Evolutionary conservation across 2,888 invertebrate genomes (phyloP), one percentile per base, ranked within the genome.

Genomic region (Melinaea marsaeus): DNA sequence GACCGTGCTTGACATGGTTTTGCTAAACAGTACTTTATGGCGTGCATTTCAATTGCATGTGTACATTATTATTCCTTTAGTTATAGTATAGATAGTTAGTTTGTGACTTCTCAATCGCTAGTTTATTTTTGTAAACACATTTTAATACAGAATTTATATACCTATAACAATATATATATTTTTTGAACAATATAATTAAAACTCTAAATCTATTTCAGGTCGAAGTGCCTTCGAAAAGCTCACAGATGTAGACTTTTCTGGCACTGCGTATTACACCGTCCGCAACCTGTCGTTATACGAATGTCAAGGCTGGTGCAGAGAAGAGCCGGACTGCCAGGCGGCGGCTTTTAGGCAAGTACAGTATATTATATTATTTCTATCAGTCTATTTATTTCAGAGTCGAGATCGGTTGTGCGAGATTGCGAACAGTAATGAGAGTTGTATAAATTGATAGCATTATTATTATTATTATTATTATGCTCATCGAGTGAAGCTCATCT

Each of bases 301-400:
- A 86, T 98, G 98, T 84, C 97, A 98, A 82, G 97, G 97, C 45
- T 98, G 97, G 97, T 98, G 98, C 83, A 92, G 97, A 58, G 97
- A 98, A 80, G 97, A 98, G 76, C 94, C 95, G 0, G 97, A 97
- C 79, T 98, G 98, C 79, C 96, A 96, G 78, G 97, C 98, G 2
- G 97, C 97, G 4, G 95, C 97, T 3, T 98, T 98, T 84, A 93
- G 93, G 93, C 93, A 74, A 68, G 60, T 34, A 35, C 51, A 51
- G 9, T 32, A 32, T 51, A 48, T 51, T n/a, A 4, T 4, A 11
- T 46, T 11, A 46, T n/a, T 51, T 32, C 9, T 48, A 48, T 47
- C 2, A 47, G 5, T 13, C 5, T 5, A 3, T 3, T 13, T 22
- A 13, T 48, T 13, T 9, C 13, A 22, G 22, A 48, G 6, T 13